phyloP scores from a whole-genome alignment of 2,888 invertebrate species.

The Epistrophe grossulariae region DNA sequence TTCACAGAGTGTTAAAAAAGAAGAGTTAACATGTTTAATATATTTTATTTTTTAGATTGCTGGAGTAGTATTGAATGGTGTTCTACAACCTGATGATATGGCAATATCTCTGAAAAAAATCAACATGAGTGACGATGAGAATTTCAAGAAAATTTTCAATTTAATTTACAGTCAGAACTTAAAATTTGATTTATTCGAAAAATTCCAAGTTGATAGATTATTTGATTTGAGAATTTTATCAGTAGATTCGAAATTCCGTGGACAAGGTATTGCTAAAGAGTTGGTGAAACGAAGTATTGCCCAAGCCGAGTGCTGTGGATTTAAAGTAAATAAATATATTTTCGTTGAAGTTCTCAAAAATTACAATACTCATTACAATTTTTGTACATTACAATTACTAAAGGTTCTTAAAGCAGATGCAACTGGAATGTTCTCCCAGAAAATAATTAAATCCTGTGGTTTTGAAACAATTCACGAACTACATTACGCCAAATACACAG shows the following conservation, averaged over 20 bases:
- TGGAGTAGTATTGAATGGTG: slow-evolving; percentile 92
- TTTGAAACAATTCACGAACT: slow-evolving; percentile 87
- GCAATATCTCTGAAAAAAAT: slow-evolving; percentile 89
- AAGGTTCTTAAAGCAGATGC: slow-evolving; percentile 92
- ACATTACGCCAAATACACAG: slow-evolving; percentile 89
- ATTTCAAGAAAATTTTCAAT: slow-evolving; percentile 91
- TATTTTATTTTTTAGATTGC: slow-evolving; percentile 86
- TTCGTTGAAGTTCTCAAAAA: background rate
- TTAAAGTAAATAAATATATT: slow-evolving; percentile 86
- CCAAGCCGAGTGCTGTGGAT: slow-evolving; percentile 87
- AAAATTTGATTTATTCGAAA: slow-evolving; percentile 88
- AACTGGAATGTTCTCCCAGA: slow-evolving; percentile 91
- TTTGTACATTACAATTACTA: background rate
- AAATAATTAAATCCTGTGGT: slow-evolving; percentile 88
- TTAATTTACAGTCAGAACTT: slow-evolving; percentile 89
- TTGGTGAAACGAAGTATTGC: slow-evolving; percentile 88
- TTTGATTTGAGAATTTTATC: slow-evolving; percentile 93
- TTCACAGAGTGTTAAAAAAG: background rate
- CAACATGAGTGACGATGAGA: slow-evolving; percentile 86
- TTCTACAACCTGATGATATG: slow-evolving; percentile 89
- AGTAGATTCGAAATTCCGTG: slow-evolving; percentile 88
- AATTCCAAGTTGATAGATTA: slow-evolving; percentile 88
- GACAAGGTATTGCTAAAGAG: slow-evolving; percentile 90
- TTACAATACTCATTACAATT: background rate
- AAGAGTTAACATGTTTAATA: background rate